Conservation (phyloP, 2,113 vertebrate species). For the Pterocles gutturalis region DNA sequence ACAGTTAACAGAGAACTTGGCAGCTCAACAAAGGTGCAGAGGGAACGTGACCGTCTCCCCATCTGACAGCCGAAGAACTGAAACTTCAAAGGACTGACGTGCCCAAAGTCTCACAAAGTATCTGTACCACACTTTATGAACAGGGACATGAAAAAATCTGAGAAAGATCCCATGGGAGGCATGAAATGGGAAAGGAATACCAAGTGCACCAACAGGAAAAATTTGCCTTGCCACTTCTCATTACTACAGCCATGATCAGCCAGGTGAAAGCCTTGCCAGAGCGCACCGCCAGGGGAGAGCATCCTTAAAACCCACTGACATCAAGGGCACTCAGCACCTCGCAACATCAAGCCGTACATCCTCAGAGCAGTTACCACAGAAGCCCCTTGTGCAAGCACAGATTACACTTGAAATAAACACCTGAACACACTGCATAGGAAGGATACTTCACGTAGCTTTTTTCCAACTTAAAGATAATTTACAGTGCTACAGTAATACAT, state of each 20-base stretch:
- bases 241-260: background rate
- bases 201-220: background rate
- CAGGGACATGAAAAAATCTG: background rate
- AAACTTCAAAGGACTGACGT: background rate
- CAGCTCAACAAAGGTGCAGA: background rate
- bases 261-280: background rate
- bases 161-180: background rate
- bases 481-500: background rate
- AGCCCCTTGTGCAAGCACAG: background rate
- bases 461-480: background rate
- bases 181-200: background rate
- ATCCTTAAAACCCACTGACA: background rate
- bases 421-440: background rate
- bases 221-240: background rate
- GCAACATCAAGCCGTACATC: background rate
- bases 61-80: background rate
- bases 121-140: background rate
- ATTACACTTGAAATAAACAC: background rate
- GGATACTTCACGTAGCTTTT: fast-evolving
- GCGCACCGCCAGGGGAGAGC: background rate
- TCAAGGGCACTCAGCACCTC: background rate
- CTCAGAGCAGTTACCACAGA: background rate
- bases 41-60: background rate
- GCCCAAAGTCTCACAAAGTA: background rate
- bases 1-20: background rate